These are phyloP conservation scores for Manis javanica DNA, from an alignment of 2,797 vertebrate genomes.

Conservation along the genomic window DNA sequence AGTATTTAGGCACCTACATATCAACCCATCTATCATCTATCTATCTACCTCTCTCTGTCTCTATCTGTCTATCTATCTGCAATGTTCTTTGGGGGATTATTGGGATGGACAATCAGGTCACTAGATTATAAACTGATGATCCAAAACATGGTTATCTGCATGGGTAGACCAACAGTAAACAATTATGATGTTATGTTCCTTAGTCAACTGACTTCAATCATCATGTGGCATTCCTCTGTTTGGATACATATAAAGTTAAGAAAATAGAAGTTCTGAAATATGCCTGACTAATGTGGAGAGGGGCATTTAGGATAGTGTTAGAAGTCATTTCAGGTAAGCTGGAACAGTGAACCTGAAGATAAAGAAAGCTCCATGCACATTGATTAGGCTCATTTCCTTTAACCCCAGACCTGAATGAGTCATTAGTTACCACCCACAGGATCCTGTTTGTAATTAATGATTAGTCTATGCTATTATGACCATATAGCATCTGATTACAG, in stretches of 20 bases:
- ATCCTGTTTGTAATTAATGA: conserved; percentile 2
- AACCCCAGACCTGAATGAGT: not conserved
- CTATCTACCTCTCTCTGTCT: not conserved
- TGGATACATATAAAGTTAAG: not conserved
- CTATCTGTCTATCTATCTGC: not conserved
- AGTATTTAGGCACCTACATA: not conserved
- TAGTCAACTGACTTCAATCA: not conserved
- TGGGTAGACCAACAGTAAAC: not conserved
- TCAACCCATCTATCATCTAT: not conserved
- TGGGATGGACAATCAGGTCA: not conserved
- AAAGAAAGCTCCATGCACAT: not conserved
- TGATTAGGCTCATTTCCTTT: not conserved
- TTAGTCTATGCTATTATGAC: not conserved
- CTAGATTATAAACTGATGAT: not conserved
- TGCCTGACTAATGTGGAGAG: not conserved
- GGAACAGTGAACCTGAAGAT: not conserved
- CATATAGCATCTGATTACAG: not conserved
- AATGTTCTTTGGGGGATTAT: not conserved
- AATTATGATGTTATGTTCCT: not conserved
- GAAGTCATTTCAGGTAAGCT: conserved; percentile 30
- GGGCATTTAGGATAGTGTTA: not conserved
- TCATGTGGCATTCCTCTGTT: not conserved
- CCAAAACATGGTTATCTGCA: not conserved
- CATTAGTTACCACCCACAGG: not conserved
- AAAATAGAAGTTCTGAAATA: not conserved